phyloP scores from a whole-genome alignment of 2,797 vertebrate species.

The Triplophysa bombifrons region DNA sequence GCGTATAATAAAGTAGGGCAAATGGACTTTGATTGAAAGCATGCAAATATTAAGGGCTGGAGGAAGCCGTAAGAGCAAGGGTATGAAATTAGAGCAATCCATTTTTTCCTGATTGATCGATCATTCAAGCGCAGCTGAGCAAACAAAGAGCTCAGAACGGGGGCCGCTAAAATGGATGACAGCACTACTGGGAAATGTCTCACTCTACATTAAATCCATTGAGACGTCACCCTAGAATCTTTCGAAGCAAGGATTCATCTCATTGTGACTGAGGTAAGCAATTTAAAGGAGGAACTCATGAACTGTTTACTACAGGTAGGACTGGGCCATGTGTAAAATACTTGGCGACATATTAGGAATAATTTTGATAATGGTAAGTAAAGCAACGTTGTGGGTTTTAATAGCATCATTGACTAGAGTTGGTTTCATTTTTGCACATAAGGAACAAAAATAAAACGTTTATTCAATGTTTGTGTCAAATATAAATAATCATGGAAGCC shows the following conservation, averaged over 20 bases:
- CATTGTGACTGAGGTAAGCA: background rate
- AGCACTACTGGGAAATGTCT: constrained; percentile 45
- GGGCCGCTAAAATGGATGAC: constrained; percentile 45
- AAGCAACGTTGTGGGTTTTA: background rate
- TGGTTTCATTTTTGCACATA: background rate
- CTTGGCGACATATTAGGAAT: background rate
- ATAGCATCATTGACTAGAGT: background rate
- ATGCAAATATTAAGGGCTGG: constrained; percentile 17
- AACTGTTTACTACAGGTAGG: background rate
- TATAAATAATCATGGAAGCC: background rate
- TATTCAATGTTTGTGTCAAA: no score
- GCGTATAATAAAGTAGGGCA: background rate
- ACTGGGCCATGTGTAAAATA: background rate
- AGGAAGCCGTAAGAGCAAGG: background rate
- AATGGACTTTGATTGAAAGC: constrained; percentile 31
- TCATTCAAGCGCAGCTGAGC: constrained; percentile 37
- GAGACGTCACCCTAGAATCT: background rate
- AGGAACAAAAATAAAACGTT: background rate
- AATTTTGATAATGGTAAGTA: background rate
- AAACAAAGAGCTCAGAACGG: constrained; percentile 38
- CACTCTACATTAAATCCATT: constrained; percentile 28
- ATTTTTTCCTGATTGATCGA: constrained; percentile 46
- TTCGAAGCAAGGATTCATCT: background rate
- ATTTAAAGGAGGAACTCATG: background rate
- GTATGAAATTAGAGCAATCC: constrained; percentile 39